Conservation (phyloP, 2,797 vertebrate species). For the Parauchenoglanis punctatus region DNA sequence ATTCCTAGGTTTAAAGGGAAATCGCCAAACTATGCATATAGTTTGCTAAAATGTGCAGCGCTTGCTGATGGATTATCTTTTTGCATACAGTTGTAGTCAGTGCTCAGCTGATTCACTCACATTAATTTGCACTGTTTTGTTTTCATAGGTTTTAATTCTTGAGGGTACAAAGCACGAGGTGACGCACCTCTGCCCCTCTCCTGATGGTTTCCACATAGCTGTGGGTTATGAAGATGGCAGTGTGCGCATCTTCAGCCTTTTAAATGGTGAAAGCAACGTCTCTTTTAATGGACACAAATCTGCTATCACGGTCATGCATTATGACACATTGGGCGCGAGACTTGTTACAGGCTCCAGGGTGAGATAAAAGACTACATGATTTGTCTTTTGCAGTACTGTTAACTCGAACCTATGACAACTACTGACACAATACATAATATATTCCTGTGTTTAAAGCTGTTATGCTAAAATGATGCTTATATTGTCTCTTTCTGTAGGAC, state of each 20-base stretch:
- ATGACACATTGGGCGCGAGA: conserved; percentile 87
- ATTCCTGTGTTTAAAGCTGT: not conserved
- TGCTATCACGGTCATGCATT: conserved; percentile 83
- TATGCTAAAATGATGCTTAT: not conserved
- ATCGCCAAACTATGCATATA: not conserved
- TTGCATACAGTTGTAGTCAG: not conserved
- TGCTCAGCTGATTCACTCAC: not conserved
- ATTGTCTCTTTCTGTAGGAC: conserved; percentile 76
- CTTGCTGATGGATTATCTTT: not conserved
- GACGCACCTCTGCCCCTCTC: conserved; percentile 87
- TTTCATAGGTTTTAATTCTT: conserved; percentile 86
- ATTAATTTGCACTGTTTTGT: not conserved
- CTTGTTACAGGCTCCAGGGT: conserved; percentile 94
- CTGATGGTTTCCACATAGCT: conserved; percentile 87
- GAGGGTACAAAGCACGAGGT: conserved; percentile 90
- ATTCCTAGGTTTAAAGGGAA: not conserved
- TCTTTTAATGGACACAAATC: conserved; percentile 96
- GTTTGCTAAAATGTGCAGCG: not conserved
- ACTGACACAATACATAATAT: not conserved
- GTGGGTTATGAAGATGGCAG: conserved; percentile 94
- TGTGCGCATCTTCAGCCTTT: conserved; percentile 86
- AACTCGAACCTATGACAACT: not conserved
- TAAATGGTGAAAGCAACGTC: conserved; percentile 84
- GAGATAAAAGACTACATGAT: conserved; percentile 43
- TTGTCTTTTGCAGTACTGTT: not conserved